phyloP scores from a whole-genome alignment of 2,797 vertebrate genomes.

The Alca torda region DNA sequence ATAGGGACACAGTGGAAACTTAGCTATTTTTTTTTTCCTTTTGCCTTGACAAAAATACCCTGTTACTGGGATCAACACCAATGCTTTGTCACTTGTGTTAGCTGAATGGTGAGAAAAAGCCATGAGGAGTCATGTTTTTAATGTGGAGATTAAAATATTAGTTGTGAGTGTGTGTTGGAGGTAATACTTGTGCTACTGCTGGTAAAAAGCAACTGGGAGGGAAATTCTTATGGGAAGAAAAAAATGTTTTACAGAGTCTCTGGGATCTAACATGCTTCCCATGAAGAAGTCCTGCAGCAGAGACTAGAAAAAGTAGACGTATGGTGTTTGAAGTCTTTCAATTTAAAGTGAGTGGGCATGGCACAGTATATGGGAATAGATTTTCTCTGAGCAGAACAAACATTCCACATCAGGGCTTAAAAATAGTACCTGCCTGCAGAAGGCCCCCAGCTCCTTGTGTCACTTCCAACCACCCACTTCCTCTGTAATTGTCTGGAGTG shows the following conservation, averaged over 20 bases:
- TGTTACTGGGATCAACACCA: neutral
- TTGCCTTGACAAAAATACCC: neutral
- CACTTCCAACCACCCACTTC: neutral
- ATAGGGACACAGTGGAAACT: neutral
- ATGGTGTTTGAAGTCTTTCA: neutral
- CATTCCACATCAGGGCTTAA: constrained; percentile 9
- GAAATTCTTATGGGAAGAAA: neutral
- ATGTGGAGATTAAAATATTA: neutral
- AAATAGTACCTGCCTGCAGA: constrained; percentile 17
- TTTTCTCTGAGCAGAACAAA: constrained; percentile 33
- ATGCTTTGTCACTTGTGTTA: neutral
- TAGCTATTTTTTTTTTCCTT: neutral
- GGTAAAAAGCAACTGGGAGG: neutral
- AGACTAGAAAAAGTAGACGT: neutral
- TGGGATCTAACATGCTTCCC: neutral
- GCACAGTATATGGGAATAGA: neutral
- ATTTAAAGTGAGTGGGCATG: neutral
- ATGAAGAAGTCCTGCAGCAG: neutral
- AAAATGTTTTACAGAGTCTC: neutral
- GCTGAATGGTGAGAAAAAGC: neutral
- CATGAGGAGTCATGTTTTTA: neutral
- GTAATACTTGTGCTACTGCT: neutral
- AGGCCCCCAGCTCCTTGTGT: constrained; percentile 3
- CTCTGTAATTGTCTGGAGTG: neutral
- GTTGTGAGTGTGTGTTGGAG: neutral